Evolutionary conservation across 2,888 invertebrate species (phyloP).

Genomic region (Chaetogeoica ovagalla): DNA sequence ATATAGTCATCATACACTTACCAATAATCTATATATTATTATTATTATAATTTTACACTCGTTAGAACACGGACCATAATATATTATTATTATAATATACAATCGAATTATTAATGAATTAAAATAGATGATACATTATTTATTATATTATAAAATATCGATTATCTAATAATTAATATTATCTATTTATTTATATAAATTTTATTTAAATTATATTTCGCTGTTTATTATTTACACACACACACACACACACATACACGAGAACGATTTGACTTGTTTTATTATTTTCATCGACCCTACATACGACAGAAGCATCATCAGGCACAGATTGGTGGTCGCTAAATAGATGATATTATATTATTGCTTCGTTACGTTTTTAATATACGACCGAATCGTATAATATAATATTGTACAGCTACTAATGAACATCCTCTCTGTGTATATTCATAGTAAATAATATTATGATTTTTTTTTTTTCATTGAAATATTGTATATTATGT

Average conservation of each 20-base stretch:
- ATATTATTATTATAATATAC: background rate
- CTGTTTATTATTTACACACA: too few species aligned
- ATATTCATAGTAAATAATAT: constrained; percentile 37
- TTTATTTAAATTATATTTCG: constrained; percentile 19
- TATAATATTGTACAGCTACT: constrained; percentile 40
- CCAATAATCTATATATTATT: background rate
- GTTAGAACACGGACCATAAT: background rate
- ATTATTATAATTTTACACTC: background rate
- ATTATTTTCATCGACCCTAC: constrained; percentile 24
- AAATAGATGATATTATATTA: background rate
- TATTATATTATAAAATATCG: constrained; percentile 13
- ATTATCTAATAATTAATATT: constrained; percentile 3
- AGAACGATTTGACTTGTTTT: background rate
- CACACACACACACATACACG: too few species aligned
- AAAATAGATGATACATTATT: constrained; percentile 10
- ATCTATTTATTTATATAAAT: background rate
- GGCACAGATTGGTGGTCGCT: constrained; percentile 1
- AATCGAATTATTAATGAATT: constrained; percentile 33
- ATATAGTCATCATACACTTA: constrained; percentile 1
- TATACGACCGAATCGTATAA: constrained; percentile 7
- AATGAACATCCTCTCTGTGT: constrained; percentile 42
- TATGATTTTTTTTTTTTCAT: constrained; percentile 38
- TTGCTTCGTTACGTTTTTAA: constrained; percentile 28
- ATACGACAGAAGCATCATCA: constrained; percentile 16
- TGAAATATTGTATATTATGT: constrained; percentile 16